Percentiles rank a stretch among this genome's conserved stretches.
These are phyloP conservation scores for Proteles cristata DNA, from an alignment of 2,113 vertebrate genomes.

Conservation along the genomic window DNA sequence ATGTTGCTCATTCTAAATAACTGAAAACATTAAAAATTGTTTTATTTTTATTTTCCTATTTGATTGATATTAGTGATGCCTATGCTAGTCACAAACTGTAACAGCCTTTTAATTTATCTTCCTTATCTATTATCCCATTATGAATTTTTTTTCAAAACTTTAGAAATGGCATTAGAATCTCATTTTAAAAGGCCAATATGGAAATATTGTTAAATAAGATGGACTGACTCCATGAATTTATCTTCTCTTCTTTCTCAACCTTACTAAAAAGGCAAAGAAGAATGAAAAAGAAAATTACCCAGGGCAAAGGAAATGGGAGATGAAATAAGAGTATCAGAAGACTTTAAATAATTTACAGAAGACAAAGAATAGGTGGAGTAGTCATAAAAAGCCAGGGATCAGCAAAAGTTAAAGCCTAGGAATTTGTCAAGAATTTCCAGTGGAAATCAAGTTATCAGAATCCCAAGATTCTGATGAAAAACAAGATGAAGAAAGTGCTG, in stretches of 20 bases:
- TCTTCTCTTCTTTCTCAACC: background rate
- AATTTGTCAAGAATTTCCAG: background rate
- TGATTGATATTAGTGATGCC: background rate
- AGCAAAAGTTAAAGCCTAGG: background rate
- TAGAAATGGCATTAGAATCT: conserved; percentile 2
- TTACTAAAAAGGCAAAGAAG: background rate
- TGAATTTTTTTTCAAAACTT: background rate
- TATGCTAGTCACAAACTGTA: background rate
- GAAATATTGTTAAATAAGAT: background rate
- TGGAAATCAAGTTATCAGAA: background rate
- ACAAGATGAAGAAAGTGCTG: background rate
- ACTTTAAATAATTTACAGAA: conserved; percentile 38
- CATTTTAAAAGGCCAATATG: background rate
- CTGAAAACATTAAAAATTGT: background rate
- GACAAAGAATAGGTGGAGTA: background rate
- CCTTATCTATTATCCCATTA: background rate
- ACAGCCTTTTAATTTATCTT: background rate
- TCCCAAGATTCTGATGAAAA: background rate
- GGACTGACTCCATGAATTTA: background rate
- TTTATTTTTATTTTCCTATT: background rate
- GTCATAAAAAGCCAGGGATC: background rate
- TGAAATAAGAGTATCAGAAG: background rate
- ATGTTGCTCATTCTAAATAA: background rate
- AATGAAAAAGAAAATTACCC: background rate
- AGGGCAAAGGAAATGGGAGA: background rate